These are phyloP conservation scores for Latrodectus hesperus DNA, from an alignment of 2,888 invertebrate genomes.

Conservation along the genomic window DNA sequence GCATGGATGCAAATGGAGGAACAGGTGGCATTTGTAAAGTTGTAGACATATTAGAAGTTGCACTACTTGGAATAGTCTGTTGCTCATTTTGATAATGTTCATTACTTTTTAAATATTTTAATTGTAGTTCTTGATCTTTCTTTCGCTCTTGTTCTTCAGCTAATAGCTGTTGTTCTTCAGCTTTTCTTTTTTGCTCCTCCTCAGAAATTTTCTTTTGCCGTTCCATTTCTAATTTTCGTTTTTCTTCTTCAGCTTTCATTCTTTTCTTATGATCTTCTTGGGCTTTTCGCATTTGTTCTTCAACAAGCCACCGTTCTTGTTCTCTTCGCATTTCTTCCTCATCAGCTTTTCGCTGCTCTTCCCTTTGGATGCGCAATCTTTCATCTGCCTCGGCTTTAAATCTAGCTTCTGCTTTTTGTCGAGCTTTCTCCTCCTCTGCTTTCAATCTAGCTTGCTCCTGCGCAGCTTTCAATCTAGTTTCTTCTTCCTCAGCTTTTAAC, in stretches of 20 bases:
- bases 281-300: slow-evolving; percentile 44
- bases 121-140: background rate
- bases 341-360: background rate
- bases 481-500: slow-evolving; percentile 7
- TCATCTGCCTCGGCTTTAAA: slow-evolving; percentile 16
- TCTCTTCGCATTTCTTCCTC: slow-evolving; percentile 52
- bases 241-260: slow-evolving; percentile 54
- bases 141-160: background rate
- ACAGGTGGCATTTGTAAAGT: slow-evolving; percentile 45
- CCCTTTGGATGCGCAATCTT: slow-evolving; percentile 7
- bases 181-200: slow-evolving; percentile 3
- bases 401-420: slow-evolving; percentile 2
- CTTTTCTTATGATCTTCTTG: slow-evolving; percentile 57
- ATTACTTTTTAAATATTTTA: slow-evolving; percentile 23
- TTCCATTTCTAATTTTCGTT: slow-evolving; percentile 37
- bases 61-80: slow-evolving; percentile 71
- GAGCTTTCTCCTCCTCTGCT: slow-evolving; percentile 6
- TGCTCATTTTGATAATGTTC: slow-evolving; percentile 39
- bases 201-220: slow-evolving; percentile 1
- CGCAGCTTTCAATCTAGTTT: background rate
- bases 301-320: slow-evolving; percentile 40
- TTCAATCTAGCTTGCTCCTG: background rate
- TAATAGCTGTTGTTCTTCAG: too few species aligned
- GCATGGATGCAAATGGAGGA: slow-evolving; percentile 17
- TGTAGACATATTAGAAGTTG: slow-evolving; percentile 73